A percentile compares a stretch with the other conserved stretches of the same genome.
Conservation (phyloP, 2,113 vertebrate species). For the Plestiodon gilberti region DNA sequence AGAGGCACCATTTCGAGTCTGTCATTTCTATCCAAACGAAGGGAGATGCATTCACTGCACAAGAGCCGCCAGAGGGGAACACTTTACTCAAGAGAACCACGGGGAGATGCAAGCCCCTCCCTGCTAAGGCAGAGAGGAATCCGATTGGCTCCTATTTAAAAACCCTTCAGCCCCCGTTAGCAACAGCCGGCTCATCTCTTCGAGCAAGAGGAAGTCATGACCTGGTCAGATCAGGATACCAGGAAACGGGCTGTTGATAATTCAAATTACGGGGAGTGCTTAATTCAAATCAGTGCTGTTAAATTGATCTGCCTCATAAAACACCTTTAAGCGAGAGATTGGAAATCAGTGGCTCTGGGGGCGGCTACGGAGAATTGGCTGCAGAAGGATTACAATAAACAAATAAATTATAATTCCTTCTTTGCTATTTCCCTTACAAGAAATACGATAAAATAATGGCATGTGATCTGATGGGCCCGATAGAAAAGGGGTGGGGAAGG, state of each 20-base stretch:
- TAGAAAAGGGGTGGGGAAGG: too few relatives aligned
- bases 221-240: constrained; percentile 68
- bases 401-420: background rate
- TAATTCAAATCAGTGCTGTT: constrained; percentile 53
- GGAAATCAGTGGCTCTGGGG: constrained; percentile 68
- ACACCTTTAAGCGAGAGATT: constrained; percentile 45
- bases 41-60: constrained; percentile 4
- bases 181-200: constrained; percentile 35
- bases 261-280: constrained; percentile 59
- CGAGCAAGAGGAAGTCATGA: constrained; percentile 48
- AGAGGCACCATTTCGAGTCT: constrained; percentile 61
- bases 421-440: constrained; percentile 62
- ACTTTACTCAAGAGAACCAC: background rate
- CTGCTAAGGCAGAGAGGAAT: background rate
- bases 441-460: constrained; percentile 14
- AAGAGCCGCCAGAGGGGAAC: constrained; percentile 35
- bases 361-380: constrained; percentile 62
- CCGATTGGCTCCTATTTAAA: constrained; percentile 24
- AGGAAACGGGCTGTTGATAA: constrained; percentile 48
- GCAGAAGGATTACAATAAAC: background rate
- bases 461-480: too few relatives aligned
- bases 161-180: constrained; percentile 50
- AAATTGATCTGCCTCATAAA: constrained; percentile 59
- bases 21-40: constrained; percentile 64
- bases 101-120: constrained; percentile 2